Evolutionary conservation across 2,888 invertebrate genomes (phyloP).

Genomic region (Sepioteuthis lessoniana): DNA sequence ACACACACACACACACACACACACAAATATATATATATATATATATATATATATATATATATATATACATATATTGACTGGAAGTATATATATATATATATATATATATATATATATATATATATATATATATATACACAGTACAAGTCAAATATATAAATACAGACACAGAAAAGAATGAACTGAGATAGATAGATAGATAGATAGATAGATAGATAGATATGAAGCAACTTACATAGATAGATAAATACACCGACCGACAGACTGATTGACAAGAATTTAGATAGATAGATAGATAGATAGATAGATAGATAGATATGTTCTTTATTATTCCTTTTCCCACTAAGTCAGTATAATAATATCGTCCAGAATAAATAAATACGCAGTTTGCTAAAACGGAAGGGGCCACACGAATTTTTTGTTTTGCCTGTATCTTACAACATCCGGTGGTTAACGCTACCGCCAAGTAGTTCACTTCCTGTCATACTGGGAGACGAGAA

Average conservation of each 20-base stretch:
- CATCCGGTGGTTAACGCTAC: background rate
- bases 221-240: background rate
- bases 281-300: background rate
- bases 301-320: background rate
- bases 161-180: background rate
- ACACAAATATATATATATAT: background rate
- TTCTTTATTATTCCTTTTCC: background rate
- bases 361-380: background rate
- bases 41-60: too few species aligned
- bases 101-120: constrained; percentile 14
- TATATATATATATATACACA: background rate
- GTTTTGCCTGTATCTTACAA: background rate
- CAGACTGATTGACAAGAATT: background rate
- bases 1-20: background rate
- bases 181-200: too few species aligned
- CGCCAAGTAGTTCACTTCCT: background rate
- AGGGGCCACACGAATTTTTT: constrained; percentile 16
- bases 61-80: too few species aligned
- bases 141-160: too few species aligned
- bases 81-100: too few species aligned
- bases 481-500: background rate
- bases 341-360: background rate
- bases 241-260: background rate
- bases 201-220: background rate
- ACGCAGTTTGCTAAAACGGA: background rate